Evolutionary conservation across 2,113 vertebrate species (phyloP), one percentile per base, ranked within the genome.

Genomic region (Spea multiplicata): DNA sequence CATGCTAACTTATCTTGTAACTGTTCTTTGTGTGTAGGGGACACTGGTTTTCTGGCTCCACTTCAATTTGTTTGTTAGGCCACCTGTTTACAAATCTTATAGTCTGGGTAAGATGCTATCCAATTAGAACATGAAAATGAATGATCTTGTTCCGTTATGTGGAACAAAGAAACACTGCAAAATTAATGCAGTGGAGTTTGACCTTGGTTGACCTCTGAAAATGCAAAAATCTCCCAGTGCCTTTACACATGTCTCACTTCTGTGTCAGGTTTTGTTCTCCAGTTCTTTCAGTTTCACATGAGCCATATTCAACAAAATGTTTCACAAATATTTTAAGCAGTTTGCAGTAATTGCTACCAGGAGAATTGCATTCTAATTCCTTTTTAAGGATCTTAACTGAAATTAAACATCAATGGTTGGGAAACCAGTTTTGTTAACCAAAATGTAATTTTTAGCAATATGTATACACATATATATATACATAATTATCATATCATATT

Each of bases 81-180:
- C 91, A 93, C 91, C 91, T 92, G 91, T 93, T 92, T 92, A 84
- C 88, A 0, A 83, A 89, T 89, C 90, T 90, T 90, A 89, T 90
- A 88, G 86, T 89, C 84, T 44, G 84, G 86, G 88, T 88, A 87
- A 84, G 87, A 89, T 85, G 87, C 84, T 50, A 84, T 88, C 86
- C 90, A 87, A 87, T 92, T 91, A 91, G 87, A 89, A 90, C 91
- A 93, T 92, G 89, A 91, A 92, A 93, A 93, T 90, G 90, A 92
- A 93, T 91, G 91, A 90, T 89, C 90, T 90, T 87, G 88, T 88
- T 90, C 87, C 30, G 88, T 91, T 92, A 91, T 91, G 88, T 88
- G 87, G 88, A 90, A 93, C 91, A 92, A 92, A 92, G 89, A 85
- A 88, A 83, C 86, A 88, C 88, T 88, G 88, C 87, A 90, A 88